These are phyloP conservation scores for Platycheirus rosarum DNA, from an alignment of 2,888 invertebrate species.

Conservation along the genomic window DNA sequence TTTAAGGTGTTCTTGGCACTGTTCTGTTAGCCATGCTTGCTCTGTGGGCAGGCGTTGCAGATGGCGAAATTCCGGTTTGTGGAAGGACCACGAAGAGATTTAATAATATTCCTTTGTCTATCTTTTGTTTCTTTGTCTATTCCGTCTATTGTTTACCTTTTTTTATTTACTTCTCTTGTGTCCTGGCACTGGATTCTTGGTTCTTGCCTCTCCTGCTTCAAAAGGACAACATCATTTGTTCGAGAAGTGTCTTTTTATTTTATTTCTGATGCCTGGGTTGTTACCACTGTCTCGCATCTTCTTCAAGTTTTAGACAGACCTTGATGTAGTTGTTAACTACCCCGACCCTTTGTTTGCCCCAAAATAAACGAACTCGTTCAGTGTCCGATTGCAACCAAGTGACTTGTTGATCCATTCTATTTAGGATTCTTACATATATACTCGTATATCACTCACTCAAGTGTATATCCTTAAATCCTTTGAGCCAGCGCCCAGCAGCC, in stretches of 20 bases:
- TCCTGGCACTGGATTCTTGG: slow-evolving; percentile 1
- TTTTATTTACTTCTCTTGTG: background rate
- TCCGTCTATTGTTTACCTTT: background rate
- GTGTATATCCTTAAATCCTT: slow-evolving; percentile 35
- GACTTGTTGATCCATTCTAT: slow-evolving; percentile 68
- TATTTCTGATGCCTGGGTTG: background rate
- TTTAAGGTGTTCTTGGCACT: slow-evolving; percentile 29
- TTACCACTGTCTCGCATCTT: slow-evolving; percentile 9
- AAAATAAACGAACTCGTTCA: slow-evolving; percentile 59
- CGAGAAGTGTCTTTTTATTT: slow-evolving; percentile 8
- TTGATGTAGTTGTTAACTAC: background rate
- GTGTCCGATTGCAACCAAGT: slow-evolving; percentile 59
- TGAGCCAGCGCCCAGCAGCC: slow-evolving; percentile 52
- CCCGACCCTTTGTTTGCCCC: slow-evolving; percentile 32
- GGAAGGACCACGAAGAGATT: slow-evolving; percentile 50
- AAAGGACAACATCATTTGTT: slow-evolving; percentile 46
- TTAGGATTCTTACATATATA: slow-evolving; percentile 24
- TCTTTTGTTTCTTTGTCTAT: slow-evolving; percentile 21
- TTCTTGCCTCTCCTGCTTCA: too few species aligned
- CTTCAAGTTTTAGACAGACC: background rate
- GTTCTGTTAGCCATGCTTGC: background rate
- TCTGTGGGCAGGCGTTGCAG: slow-evolving; percentile 38
- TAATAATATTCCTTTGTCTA: slow-evolving; percentile 59
- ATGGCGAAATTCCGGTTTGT: slow-evolving; percentile 32
- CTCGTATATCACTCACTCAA: background rate